A percentile compares a stretch with the other conserved stretches of the same genome.
phyloP scores from a whole-genome alignment of 1,140 invertebrate species.

The Drosophila gunungcola region DNA sequence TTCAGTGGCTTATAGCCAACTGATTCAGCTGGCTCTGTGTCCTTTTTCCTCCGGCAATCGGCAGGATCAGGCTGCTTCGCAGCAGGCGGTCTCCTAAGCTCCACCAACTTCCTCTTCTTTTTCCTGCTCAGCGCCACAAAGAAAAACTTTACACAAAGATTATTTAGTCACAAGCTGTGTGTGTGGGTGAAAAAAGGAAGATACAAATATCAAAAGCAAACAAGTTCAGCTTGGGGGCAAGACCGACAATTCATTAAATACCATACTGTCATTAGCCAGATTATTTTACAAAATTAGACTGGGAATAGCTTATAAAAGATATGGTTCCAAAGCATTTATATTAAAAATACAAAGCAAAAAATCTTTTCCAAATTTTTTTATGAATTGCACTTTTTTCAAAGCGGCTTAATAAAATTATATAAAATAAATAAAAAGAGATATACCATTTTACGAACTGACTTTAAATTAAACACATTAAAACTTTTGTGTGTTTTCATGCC shows the following conservation, averaged over 20 bases:
- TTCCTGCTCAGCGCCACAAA: constrained; percentile 34
- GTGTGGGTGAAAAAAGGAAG: not conserved
- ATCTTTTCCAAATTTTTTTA: too few relatives aligned
- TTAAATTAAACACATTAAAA: too few relatives aligned
- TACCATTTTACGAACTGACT: too few relatives aligned
- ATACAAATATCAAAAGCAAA: constrained; percentile 9
- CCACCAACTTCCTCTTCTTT: constrained; percentile 10
- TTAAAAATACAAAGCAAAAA: too few relatives aligned
- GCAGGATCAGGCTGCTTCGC: constrained; percentile 34
- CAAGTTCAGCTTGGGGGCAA: constrained; percentile 4
- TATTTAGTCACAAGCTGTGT: constrained; percentile 54
- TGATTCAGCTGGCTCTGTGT: constrained; percentile 30
- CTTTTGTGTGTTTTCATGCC: too few relatives aligned
- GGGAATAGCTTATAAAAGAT: too few relatives aligned
- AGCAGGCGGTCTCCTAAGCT: constrained; percentile 36
- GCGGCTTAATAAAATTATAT: too few relatives aligned
- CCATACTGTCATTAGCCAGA: constrained; percentile 9
- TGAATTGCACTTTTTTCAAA: too few relatives aligned
- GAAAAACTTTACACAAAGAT: constrained; percentile 72
- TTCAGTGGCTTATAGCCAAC: constrained; percentile 46
- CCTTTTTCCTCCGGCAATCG: constrained; percentile 14
- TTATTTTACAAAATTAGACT: too few relatives aligned
- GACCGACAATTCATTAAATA: not conserved
- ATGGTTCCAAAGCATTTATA: too few relatives aligned
- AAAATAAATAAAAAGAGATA: too few relatives aligned